Conservation (phyloP, 2,888 invertebrate genomes). For the Neria commutata region DNA sequence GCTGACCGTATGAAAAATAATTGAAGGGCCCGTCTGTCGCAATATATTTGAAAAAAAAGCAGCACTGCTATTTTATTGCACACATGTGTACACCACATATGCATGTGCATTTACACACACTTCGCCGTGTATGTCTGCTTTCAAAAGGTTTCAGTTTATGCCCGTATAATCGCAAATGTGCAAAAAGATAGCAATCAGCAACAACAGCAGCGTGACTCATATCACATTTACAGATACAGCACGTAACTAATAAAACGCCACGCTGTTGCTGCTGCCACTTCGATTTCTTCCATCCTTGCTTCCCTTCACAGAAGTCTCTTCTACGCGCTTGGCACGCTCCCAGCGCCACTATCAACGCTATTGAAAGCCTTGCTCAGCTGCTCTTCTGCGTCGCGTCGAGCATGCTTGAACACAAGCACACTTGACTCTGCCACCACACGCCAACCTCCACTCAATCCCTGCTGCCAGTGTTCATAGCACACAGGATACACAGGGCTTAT, state of each 20-base stretch:
- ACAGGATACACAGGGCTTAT: too few species aligned
- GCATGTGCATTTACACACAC: too few species aligned
- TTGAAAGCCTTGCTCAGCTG: too few species aligned
- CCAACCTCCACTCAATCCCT: slow-evolving; percentile 11
- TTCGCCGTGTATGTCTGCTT: not conserved
- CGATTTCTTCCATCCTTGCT: not conserved
- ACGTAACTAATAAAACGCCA: slow-evolving; percentile 60
- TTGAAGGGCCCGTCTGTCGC: too few species aligned
- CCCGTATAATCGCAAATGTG: not conserved
- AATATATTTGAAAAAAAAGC: too few species aligned
- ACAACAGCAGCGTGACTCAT: slow-evolving; percentile 30
- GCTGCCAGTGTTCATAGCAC: slow-evolving; percentile 24
- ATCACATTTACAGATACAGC: slow-evolving; percentile 56
- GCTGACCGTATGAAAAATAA: too few species aligned
- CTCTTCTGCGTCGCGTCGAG: too few species aligned
- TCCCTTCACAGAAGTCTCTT: not conserved
- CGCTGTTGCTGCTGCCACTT: slow-evolving; percentile 34
- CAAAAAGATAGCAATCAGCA: not conserved
- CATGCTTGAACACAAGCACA: too few species aligned
- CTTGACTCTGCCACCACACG: not conserved
- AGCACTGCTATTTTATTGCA: too few species aligned
- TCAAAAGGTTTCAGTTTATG: not conserved
- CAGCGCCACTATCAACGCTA: not conserved
- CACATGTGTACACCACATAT: too few species aligned
- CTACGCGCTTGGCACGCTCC: not conserved